Base-by-base conservation (phyloP, 2,888 invertebrate genomes). In the Acleris laterana region DNA sequence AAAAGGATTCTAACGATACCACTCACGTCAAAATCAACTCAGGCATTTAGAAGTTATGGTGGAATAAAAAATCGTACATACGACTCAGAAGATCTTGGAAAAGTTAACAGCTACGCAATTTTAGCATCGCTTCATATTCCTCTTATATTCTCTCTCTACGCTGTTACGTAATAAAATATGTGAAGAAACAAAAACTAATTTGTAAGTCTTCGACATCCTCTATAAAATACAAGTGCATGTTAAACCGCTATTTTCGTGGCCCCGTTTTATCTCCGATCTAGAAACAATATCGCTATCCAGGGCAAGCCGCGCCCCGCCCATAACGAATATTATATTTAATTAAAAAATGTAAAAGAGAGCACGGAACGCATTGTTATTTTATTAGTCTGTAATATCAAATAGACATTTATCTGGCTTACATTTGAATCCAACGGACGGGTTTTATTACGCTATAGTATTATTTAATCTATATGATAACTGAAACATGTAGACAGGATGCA, bases 261-360 rank as follows among this genome's bases (percentile, higher is more conserved):
- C 79, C 68, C 59, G 80, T 77, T 68, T 72, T 80, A 87, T 86
- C 84, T 84, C 76, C 76, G 82, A 90, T 89, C 89, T 88, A 86
- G 84, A 89, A 89, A 91, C 87, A 90, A 89, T 90, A 91, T 91
- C 88, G 85, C 88, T 89, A 90, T 85, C 84, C 80, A 84, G 78
- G 77, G 68, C 77, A 81, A 81, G 89, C 89, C 86, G 88, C 80
- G 83, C 79, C 75, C 85, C 90, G 88, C 92, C 91, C 89, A 80
- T 82, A 82, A 84, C 83, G 88, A 89, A 91, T 90, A 88, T 90
- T 90, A 90, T 90, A 91, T 92, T 92, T 91, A 90, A 92, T 91
- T 90, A 90, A 89, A 90, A 87, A 86, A 85, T 83, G 82, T 66
- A 66, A 66, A 66, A 85, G 87, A 87, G 84, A 83, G 81, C 81